Evolutionary conservation across 2,113 vertebrate species (phyloP).

Genomic region (Alethe diademata): DNA sequence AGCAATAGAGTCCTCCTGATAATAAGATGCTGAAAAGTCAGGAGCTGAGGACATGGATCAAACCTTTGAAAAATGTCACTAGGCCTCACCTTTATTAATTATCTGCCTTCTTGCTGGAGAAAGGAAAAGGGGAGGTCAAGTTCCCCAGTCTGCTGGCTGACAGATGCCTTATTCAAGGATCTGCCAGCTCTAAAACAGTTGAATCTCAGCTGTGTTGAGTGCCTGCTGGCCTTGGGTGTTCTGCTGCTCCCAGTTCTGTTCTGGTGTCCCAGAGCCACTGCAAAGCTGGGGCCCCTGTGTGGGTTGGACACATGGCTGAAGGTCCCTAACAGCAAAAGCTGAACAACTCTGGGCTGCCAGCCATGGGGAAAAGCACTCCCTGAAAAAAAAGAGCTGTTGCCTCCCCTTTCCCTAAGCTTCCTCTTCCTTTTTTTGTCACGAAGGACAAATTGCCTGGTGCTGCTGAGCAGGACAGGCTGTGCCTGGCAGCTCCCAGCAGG

Average conservation of each 20-base stretch:
- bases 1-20: background rate
- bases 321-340: background rate
- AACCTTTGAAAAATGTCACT: background rate
- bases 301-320: background rate
- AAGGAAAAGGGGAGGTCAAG: background rate
- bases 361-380: background rate
- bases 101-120: background rate
- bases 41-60: background rate
- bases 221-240: background rate
- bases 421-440: background rate
- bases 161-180: background rate
- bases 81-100: background rate
- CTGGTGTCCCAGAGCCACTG: background rate
- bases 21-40: background rate
- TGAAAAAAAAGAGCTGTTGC: background rate
- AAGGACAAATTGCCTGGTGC: background rate
- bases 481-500: rapidly evolving
- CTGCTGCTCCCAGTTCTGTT: background rate
- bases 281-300: background rate
- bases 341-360: background rate
- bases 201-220: background rate
- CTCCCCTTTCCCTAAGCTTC: background rate
- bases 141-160: background rate
- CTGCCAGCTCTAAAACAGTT: background rate
- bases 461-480: background rate